Percentiles rank a stretch among this genome's conserved stretches.
These are phyloP conservation scores for Erynnis tages DNA, from an alignment of 2,888 invertebrate species.

Conservation along the genomic window DNA sequence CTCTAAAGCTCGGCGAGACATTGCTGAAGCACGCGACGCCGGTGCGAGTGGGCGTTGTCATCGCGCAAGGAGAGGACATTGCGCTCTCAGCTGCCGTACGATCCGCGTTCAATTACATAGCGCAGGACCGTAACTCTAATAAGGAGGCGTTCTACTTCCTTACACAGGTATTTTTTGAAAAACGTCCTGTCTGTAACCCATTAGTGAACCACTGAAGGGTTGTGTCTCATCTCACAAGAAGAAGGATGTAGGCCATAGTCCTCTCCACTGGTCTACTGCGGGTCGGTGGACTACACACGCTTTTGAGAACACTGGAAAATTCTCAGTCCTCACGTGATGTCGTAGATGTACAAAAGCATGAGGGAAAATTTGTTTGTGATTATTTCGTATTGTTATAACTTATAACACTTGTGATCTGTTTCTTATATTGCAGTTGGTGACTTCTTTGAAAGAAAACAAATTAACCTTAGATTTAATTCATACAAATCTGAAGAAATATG, in stretches of 20 bases:
- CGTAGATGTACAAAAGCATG: too few relatives aligned
- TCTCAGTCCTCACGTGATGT: too few relatives aligned
- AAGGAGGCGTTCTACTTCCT: constrained; percentile 91
- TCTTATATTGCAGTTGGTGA: constrained; percentile 52
- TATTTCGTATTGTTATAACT: too few relatives aligned
- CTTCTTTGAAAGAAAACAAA: constrained; percentile 49
- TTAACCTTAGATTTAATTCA: constrained; percentile 86
- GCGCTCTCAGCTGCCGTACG: constrained; percentile 91
- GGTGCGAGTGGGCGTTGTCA: constrained; percentile 92
- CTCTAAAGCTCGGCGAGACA: constrained; percentile 94
- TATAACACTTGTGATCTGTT: neutral
- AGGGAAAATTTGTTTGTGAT: too few relatives aligned
- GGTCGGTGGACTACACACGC: too few relatives aligned
- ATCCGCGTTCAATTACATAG: constrained; percentile 94
- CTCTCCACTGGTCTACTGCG: too few relatives aligned
- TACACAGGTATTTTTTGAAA: constrained; percentile 90
- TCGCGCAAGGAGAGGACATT: constrained; percentile 84
- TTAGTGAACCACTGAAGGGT: too few relatives aligned
- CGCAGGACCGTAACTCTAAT: constrained; percentile 86
- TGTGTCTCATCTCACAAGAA: too few relatives aligned
- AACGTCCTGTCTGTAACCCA: too few relatives aligned
- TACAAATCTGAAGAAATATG: constrained; percentile 82
- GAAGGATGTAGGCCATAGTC: too few relatives aligned
- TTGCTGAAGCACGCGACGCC: constrained; percentile 96
- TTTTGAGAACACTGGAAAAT: too few relatives aligned